A percentile compares a stretch with the other conserved stretches of the same genome.
Evolutionary conservation across 2,797 vertebrate species (phyloP).

Genomic region (Dicrostonyx torquatus): DNA sequence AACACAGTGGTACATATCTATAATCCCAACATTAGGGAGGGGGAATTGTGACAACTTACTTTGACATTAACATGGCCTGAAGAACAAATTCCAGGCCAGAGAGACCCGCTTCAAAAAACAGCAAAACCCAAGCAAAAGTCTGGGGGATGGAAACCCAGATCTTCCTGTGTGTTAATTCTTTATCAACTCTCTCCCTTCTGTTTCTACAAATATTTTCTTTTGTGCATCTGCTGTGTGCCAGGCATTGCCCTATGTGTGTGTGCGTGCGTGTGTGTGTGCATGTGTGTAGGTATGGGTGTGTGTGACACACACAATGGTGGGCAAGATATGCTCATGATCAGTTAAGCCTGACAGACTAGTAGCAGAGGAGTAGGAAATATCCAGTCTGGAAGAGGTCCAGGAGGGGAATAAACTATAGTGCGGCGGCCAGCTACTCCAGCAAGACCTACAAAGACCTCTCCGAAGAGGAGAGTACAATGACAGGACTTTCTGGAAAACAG

Average conservation of each 20-base stretch:
- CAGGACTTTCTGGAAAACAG: not conserved
- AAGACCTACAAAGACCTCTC: not conserved
- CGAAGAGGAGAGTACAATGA: not conserved
- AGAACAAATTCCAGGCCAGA: not conserved
- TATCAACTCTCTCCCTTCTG: not conserved
- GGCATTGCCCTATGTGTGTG: not conserved
- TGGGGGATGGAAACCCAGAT: not conserved
- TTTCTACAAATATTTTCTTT: not conserved
- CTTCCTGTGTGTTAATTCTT: slow-evolving; percentile 40
- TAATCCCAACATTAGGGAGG: not conserved
- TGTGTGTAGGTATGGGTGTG: not conserved
- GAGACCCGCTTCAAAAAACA: not conserved
- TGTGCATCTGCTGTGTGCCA: not conserved
- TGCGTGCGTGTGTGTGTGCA: not conserved
- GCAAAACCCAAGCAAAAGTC: not conserved
- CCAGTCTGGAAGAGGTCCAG: not conserved
- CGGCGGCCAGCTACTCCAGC: not conserved
- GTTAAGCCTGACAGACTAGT: not conserved
- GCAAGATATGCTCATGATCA: not conserved
- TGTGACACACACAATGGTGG: not conserved
- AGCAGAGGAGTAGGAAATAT: not conserved
- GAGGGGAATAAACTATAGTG: not conserved
- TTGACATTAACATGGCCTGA: not conserved
- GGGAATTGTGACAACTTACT: not conserved
- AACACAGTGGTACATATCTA: not conserved